Evolutionary conservation across 2,113 vertebrate species (phyloP).

Genomic region (Sylvilagus bachmani): DNA sequence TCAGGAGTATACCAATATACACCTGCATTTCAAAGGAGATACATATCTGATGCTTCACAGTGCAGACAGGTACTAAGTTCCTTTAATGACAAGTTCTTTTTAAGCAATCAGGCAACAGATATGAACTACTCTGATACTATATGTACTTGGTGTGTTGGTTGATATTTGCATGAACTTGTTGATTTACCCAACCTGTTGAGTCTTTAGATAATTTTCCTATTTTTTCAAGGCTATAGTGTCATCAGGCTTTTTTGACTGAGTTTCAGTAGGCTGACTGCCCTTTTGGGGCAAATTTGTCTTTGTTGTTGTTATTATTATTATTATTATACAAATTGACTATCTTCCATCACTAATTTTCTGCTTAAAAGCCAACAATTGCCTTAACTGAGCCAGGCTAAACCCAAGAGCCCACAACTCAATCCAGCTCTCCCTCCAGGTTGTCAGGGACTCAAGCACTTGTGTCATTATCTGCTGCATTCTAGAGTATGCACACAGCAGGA

Average conservation of each 20-base stretch:
- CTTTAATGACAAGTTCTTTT: neutral
- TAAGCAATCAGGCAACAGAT: neutral
- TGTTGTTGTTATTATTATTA: no score
- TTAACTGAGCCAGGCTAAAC: no score
- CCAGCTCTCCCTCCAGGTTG: no score
- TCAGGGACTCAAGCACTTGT: no score
- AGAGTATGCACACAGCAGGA: no score
- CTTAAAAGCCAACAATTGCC: no score
- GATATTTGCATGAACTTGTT: neutral
- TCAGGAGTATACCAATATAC: neutral
- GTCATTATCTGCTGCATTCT: no score
- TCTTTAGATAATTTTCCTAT: neutral
- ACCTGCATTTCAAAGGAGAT: neutral
- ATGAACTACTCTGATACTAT: neutral
- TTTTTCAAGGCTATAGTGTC: neutral
- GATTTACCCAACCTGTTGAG: rapidly evolving
- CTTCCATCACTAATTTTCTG: no score
- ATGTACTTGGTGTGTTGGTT: neutral
- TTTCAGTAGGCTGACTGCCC: neutral
- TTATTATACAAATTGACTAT: no score
- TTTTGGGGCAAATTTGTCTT: neutral
- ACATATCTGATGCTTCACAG: neutral
- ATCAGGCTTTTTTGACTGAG: neutral
- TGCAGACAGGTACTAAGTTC: neutral
- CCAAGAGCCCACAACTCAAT: no score